Conservation (phyloP, 2,113 vertebrate species). For the Odocoileus hemionus region DNA sequence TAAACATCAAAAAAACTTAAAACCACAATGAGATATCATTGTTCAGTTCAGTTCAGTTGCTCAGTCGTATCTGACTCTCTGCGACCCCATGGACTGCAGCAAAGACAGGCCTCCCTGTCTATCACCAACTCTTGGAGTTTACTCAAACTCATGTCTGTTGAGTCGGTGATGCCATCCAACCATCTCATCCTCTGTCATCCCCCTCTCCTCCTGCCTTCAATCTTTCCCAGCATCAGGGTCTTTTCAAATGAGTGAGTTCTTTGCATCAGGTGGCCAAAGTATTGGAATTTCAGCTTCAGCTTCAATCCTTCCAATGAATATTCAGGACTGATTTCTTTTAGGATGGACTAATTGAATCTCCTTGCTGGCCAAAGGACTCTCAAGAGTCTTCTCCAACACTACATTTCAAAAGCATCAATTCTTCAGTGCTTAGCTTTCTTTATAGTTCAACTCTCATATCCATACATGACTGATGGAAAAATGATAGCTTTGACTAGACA, state of each 20-base stretch:
- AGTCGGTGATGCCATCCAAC: background rate
- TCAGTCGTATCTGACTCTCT: background rate
- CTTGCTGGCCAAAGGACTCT: background rate
- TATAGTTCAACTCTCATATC: background rate
- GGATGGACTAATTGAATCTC: background rate
- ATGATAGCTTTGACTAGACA: background rate
- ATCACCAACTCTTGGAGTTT: background rate
- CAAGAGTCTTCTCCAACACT: background rate
- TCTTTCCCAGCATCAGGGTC: background rate
- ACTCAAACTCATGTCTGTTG: background rate
- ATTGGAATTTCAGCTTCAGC: background rate
- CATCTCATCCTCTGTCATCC: background rate
- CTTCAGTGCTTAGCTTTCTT: background rate
- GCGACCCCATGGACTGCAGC: background rate
- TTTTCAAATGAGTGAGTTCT: background rate
- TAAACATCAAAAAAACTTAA: slow-evolving; percentile 8
- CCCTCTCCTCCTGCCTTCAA: background rate
- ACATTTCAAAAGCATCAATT: background rate
- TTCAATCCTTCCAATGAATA: background rate
- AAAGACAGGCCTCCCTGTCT: fast-evolving
- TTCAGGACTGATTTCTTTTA: background rate
- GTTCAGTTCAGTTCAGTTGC: background rate
- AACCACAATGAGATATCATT: background rate
- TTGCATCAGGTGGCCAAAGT: background rate
- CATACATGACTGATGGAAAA: background rate